Base-by-base conservation (phyloP, 2,888 invertebrate genomes). In the Phortica okadai region DNA sequence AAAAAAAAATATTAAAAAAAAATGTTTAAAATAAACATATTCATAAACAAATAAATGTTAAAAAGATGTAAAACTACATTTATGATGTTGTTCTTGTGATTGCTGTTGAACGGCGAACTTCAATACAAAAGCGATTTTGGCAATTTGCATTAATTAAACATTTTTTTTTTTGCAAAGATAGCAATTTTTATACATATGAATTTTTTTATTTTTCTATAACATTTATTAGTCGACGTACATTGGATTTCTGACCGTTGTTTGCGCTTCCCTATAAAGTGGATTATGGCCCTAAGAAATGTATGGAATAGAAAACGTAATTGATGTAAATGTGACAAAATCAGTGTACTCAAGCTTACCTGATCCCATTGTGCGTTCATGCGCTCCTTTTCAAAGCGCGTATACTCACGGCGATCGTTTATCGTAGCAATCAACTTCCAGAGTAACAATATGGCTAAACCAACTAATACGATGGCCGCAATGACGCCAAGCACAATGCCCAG, bases 241-340 rank as follows among this genome's bases (percentile, higher is more conserved):
- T n/a, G 99, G 99, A 93, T 99, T 99, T 92, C 98, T 98, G 93
- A 99, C 99, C 45, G 99, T 99, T 25, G 99, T 98, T 5, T 99
- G 99, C 58, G 99, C 99, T 93, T 99, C 98, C 92, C 98, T 98
- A 93, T 98, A 99, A 90, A 99, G 99, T 64, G 99, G 99, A 94
- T 99, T 99, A 92, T 99, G 99, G 81, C 92, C 92, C 92, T 92
- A 78, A 2, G 85, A 84, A 76, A 11, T 56, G 45, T 79, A 78
- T 78, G 74, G 73, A 76, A 62, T 41, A 54, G 75, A 76, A 79
- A 58, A 78, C 75, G 41, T 77, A 62, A 25, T n/a, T 50, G 56
- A 33, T n/a, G 21, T 25, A 21, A 21, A 58, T 73, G 10, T 14
- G 25, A 3, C 33, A 54, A 21, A 21, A 21, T 21, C 21, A 21